These are phyloP conservation scores for Callorhinus ursinus DNA, from an alignment of 2,113 vertebrate species.

Conservation along the genomic window DNA sequence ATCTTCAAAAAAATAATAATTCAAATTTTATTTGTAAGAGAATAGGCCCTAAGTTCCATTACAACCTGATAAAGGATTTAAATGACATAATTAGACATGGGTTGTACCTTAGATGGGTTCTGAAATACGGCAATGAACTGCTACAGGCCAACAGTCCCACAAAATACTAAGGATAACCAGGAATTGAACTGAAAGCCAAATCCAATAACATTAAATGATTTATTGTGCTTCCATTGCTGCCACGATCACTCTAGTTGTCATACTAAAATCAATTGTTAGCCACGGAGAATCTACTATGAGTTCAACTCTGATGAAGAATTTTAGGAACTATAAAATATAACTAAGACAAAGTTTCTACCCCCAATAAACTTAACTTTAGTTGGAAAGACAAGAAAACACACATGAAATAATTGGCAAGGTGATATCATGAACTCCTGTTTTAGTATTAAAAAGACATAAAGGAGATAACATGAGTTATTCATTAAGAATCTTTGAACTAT, in stretches of 20 bases:
- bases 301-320: not conserved
- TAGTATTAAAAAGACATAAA: not conserved
- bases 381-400: constrained; percentile 3
- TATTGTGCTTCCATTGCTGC: not conserved
- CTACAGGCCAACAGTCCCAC: not conserved
- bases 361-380: not conserved
- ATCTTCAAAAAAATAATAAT: not conserved
- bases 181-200: not conserved
- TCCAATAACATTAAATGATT: not conserved
- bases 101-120: not conserved
- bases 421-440: not conserved
- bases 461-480: not conserved
- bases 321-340: not conserved
- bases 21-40: not conserved
- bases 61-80: not conserved
- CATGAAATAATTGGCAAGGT: not conserved
- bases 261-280: not conserved
- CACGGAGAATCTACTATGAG: not conserved
- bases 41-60: not conserved
- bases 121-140: not conserved
- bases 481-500: not conserved
- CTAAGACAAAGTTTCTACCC: not conserved
- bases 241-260: not conserved
- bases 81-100: not conserved
- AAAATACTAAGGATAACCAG: not conserved